These are phyloP conservation scores for Ptychochromis oligacanthus DNA, from an alignment of 2,113 vertebrate species.

Conservation along the genomic window DNA sequence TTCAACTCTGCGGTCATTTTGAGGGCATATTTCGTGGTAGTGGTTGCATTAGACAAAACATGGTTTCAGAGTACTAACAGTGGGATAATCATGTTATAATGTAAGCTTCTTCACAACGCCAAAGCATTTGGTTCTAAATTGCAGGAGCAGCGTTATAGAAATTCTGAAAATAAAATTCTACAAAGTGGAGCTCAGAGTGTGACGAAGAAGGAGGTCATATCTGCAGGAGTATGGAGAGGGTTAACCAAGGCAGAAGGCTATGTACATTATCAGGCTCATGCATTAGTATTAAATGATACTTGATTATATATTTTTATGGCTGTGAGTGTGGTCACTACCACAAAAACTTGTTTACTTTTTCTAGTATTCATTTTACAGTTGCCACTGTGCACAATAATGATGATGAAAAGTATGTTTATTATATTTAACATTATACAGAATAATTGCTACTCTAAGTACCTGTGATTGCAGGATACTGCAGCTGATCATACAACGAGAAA, in stretches of 20 bases:
- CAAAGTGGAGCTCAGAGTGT: neutral
- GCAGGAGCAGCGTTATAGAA: neutral
- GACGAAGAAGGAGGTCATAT: neutral
- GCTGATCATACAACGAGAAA: slow-evolving; percentile 10
- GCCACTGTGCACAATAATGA: neutral
- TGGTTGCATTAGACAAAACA: neutral
- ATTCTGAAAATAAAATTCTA: neutral
- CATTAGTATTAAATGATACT: neutral
- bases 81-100: neutral
- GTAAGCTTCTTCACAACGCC: neutral
- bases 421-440: neutral
- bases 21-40: neutral
- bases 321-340: neutral
- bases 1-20: neutral
- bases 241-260: neutral
- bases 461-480: neutral
- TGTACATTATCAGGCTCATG: neutral
- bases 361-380: neutral
- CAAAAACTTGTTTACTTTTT: slow-evolving; percentile 7
- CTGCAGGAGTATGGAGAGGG: neutral
- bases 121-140: neutral
- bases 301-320: neutral
- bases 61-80: neutral
- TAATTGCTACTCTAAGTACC: neutral
- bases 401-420: neutral